Conservation (phyloP, 1,140 invertebrate genomes). For the Trichonephila clavata region DNA sequence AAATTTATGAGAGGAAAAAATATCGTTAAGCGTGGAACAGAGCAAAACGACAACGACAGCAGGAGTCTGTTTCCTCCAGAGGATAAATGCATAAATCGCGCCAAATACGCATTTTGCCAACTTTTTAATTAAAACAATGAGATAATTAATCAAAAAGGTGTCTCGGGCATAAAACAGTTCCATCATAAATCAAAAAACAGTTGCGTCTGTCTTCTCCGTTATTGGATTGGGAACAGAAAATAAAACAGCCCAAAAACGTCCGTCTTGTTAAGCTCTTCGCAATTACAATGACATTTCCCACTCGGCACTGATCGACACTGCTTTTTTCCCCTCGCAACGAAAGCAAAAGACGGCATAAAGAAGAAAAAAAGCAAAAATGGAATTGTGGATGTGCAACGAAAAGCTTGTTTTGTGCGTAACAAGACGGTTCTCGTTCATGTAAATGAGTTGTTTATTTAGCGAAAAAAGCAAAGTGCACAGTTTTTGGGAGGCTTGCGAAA, state of each 20-base stretch:
- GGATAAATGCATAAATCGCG: background rate
- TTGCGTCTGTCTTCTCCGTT: background rate
- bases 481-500: background rate
- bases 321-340: background rate
- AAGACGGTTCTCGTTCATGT: background rate
- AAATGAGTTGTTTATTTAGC: conserved; percentile 48
- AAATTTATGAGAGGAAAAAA: no score
- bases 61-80: background rate
- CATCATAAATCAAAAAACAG: conserved; percentile 39
- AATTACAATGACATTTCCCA: conserved; percentile 3
- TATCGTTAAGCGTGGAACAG: background rate
- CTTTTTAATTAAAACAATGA: conserved; percentile 33
- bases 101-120: background rate
- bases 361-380: background rate
- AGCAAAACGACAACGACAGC: background rate
- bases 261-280: background rate
- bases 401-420: background rate
- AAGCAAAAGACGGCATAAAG: background rate
- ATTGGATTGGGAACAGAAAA: background rate
- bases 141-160: conserved; percentile 28
- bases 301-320: background rate
- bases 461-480: conserved; percentile 3
- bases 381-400: background rate
- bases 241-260: background rate
- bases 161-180: background rate